These are phyloP conservation scores for Myotis vivesi DNA, from an alignment of 2,797 vertebrate species.

Conservation along the genomic window DNA sequence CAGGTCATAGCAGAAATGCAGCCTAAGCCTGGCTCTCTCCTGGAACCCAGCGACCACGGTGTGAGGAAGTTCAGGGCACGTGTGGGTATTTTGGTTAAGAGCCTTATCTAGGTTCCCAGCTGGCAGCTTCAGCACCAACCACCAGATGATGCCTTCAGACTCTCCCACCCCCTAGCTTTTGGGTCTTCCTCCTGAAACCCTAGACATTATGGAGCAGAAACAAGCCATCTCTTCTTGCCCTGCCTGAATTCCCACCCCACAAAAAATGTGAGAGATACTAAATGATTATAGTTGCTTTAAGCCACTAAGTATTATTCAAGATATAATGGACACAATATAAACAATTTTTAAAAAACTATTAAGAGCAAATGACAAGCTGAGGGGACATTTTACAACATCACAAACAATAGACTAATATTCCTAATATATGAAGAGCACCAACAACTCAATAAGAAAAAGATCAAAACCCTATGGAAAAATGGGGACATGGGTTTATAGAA, in stretches of 20 bases:
- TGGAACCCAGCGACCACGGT: not conserved
- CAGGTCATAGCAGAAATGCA: not conserved
- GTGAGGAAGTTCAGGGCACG: not conserved
- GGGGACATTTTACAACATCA: not conserved
- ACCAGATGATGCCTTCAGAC: not conserved
- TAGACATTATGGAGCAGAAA: not conserved
- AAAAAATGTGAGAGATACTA: not conserved
- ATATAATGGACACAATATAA: not conserved
- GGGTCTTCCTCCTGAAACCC: not conserved
- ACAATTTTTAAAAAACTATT: not conserved
- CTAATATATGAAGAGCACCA: not conserved
- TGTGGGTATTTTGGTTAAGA: not conserved
- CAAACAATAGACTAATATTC: not conserved
- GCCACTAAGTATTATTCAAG: not conserved
- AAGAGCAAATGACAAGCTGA: not conserved
- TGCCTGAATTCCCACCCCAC: not conserved
- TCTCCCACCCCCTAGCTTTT: not conserved
- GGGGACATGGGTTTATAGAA: not conserved
- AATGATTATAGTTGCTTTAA: not conserved
- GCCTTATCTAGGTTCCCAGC: not conserved
- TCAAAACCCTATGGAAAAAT: not conserved
- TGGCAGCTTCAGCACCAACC: not conserved
- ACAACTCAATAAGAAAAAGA: slow-evolving; percentile 19
- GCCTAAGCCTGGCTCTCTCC: not conserved
- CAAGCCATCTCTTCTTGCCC: not conserved